Conservation (phyloP, 2,888 invertebrate species). For the Papilio elwesi region DNA sequence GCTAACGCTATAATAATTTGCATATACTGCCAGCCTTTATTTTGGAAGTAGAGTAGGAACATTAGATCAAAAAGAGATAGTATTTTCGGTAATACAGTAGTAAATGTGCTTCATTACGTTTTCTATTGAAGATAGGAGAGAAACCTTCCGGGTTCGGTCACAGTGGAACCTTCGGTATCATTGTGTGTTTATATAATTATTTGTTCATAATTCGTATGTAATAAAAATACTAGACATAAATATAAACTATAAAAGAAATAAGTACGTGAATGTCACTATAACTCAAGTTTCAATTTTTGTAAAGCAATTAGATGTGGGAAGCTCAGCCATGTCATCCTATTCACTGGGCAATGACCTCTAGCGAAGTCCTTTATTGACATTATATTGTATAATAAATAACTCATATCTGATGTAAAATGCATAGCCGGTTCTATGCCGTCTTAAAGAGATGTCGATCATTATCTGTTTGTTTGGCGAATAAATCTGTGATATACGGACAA, state of each 20-base stretch:
- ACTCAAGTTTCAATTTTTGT: neutral
- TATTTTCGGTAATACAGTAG: neutral
- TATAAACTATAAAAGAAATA: neutral
- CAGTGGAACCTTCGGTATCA: no score
- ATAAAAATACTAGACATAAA: neutral
- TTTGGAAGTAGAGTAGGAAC: no score
- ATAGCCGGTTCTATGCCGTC: slow-evolving; percentile 58
- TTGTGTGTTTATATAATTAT: no score
- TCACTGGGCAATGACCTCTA: slow-evolving; percentile 67
- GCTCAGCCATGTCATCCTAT: neutral
- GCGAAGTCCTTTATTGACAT: slow-evolving; percentile 64
- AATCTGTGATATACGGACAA: slow-evolving; percentile 60
- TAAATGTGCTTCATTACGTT: neutral
- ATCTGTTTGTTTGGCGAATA: slow-evolving; percentile 70
- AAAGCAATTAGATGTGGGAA: slow-evolving; percentile 27
- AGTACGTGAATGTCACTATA: neutral
- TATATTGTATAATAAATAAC: slow-evolving; percentile 39
- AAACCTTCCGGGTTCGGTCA: no score
- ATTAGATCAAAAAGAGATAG: no score
- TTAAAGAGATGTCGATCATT: slow-evolving; percentile 64
- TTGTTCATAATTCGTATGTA: neutral
- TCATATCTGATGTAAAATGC: slow-evolving; percentile 71
- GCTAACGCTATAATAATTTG: no score
- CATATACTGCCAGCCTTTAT: no score
- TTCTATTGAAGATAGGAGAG: neutral